Evolutionary conservation across 2,888 invertebrate species (phyloP), one percentile per base, ranked within the genome.

Genomic region (Thysanoteuthis rhombus): DNA sequence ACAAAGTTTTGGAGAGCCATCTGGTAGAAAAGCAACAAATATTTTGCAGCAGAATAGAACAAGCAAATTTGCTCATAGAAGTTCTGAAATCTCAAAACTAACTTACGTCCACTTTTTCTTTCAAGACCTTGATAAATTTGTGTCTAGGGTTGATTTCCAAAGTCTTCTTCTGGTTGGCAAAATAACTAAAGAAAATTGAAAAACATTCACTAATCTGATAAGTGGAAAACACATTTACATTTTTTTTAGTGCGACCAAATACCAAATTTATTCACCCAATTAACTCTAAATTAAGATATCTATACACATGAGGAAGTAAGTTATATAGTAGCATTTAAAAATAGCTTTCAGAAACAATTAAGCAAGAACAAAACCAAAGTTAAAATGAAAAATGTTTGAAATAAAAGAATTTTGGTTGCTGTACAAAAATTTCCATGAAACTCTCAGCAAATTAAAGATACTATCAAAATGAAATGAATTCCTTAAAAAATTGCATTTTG

Each of bases 81-180:
- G 52, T 3, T 52, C 25, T 8, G 45, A 45, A 10, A 5, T 25
- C 52, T 22, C 22, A 2, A 52, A 22, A 16, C 36, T 10, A 25
- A 42, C 95, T 93, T 94, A 96, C 96, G 94, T 97, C 96, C 10
- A 99, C 98, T 96, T 99, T 98, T 52, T 98, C 98, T 96, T 99
- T 97, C 95, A 99, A 97, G 97, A 99, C 99, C 95, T 98, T 98
- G 96, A 99, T 98, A 93, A 99, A 97, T 42, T 99, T 99, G 98
- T 99, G 99, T 93, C 99, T 98, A 90, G 99, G 99, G 97, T 99
- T 99, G 96, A 99, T 98, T 98, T 99, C 99, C 95, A 99, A 97
- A 93, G 98, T 98, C 97, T 99, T 99, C 98, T 99, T 99, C 95
- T 97, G 96, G 47, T 95, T 95, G 40, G 96, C 95, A 95, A 97